A percentile compares a stretch with the other conserved stretches of the same genome.
Conservation (phyloP, 2,888 invertebrate species). For the Perdita meconis region DNA sequence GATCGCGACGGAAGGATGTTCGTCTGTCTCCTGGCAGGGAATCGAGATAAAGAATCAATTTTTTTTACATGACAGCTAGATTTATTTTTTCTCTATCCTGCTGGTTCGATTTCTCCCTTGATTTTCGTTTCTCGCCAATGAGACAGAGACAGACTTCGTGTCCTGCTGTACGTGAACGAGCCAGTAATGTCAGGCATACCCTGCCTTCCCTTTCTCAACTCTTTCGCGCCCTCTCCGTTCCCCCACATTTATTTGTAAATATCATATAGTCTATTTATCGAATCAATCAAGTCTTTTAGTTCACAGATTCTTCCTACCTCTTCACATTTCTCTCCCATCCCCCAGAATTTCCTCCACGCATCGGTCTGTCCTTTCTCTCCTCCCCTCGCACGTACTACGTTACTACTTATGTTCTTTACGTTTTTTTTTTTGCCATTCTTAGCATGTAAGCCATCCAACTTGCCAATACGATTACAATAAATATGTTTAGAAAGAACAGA, state of each 20-base stretch:
- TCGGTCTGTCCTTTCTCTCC: slow-evolving; percentile 51
- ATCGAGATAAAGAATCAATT: slow-evolving; percentile 14
- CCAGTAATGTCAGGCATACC: slow-evolving; percentile 67
- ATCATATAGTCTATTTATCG: slow-evolving; percentile 75
- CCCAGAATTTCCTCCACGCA: slow-evolving; percentile 24
- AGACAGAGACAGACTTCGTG: slow-evolving; percentile 57
- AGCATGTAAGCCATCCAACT: slow-evolving; percentile 83
- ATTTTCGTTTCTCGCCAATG: slow-evolving; percentile 46
- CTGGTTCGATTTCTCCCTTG: not conserved
- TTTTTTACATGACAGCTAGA: no score
- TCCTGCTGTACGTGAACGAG: slow-evolving; percentile 65
- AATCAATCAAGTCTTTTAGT: slow-evolving; percentile 56
- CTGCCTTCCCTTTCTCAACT: slow-evolving; percentile 31
- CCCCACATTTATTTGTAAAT: slow-evolving; percentile 74
- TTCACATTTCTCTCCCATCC: slow-evolving; percentile 47
- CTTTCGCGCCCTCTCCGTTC: slow-evolving; percentile 12
- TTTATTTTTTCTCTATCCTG: slow-evolving; percentile 3
- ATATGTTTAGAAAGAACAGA: slow-evolving; percentile 80
- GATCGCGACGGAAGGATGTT: slow-evolving; percentile 42
- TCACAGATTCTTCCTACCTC: not conserved
- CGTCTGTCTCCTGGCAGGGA: slow-evolving; percentile 57
- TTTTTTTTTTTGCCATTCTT: slow-evolving; percentile 76
- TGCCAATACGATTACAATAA: slow-evolving; percentile 83
- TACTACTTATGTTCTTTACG: slow-evolving; percentile 74
- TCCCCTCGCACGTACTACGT: slow-evolving; percentile 74